Percentiles rank a stretch among this genome's conserved stretches.
These are phyloP conservation scores for Leptoteleia sp. DNA, from an alignment of 1,140 invertebrate species.

Conservation along the genomic window DNA sequence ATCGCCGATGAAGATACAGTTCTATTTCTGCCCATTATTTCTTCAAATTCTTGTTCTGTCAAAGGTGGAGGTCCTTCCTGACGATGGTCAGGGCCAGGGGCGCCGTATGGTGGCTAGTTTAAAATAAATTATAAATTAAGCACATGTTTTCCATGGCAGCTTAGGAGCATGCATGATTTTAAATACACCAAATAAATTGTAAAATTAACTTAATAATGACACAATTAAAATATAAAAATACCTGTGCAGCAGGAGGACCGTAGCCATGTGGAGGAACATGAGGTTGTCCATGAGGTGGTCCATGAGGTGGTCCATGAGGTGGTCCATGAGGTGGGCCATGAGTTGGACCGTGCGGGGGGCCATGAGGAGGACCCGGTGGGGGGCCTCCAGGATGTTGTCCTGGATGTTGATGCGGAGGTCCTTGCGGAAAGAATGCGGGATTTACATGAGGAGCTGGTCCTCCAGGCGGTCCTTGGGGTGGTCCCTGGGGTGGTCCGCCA, in stretches of 20 bases:
- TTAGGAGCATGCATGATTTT: no score
- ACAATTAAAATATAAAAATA: slow-evolving; percentile 35
- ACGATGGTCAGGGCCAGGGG: slow-evolving; percentile 82
- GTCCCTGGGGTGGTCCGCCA: slow-evolving; percentile 83
- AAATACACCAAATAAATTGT: no score
- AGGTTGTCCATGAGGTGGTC: slow-evolving; percentile 81
- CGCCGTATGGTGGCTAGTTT: slow-evolving; percentile 79
- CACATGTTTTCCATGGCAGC: no score
- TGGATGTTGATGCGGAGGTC: slow-evolving; percentile 83
- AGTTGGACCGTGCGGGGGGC: slow-evolving; percentile 83
- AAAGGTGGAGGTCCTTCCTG: slow-evolving; percentile 86
- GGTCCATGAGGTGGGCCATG: slow-evolving; percentile 83
- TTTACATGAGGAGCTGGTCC: slow-evolving; percentile 96
- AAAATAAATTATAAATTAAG: background rate
- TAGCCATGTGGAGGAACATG: slow-evolving; percentile 83
- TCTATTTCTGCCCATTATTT: slow-evolving; percentile 98
- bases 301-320: slow-evolving; percentile 84
- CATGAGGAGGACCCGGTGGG: slow-evolving; percentile 83
- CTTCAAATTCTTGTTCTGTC: slow-evolving; percentile 98
- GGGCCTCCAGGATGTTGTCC: slow-evolving; percentile 83
- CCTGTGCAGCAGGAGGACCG: slow-evolving; percentile 80
- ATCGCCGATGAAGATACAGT: slow-evolving; percentile 99
- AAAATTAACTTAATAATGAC: no score
- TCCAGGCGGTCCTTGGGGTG: slow-evolving; percentile 83
- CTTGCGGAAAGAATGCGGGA: slow-evolving; percentile 95